phyloP scores from a whole-genome alignment of 2,113 vertebrate genomes.

The Coptodon bakossiorum region DNA sequence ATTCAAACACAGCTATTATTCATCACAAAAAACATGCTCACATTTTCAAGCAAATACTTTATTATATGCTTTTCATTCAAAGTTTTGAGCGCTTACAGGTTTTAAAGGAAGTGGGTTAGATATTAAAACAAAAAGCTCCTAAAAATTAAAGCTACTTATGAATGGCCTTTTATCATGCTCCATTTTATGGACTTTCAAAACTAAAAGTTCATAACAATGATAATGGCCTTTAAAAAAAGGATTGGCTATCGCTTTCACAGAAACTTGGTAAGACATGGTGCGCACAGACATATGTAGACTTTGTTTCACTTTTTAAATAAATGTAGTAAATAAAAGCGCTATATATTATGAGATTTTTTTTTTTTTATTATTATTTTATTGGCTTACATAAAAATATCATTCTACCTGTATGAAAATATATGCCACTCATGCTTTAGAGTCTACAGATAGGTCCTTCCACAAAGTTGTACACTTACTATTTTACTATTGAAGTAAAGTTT shows the following conservation, averaged over 20 bases:
- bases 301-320: neutral
- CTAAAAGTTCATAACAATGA: neutral
- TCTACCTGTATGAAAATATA: conserved; percentile 32
- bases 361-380: neutral
- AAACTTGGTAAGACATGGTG: neutral
- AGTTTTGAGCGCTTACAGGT: neutral
- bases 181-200: neutral
- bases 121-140: neutral
- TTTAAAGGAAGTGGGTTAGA: neutral
- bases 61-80: neutral
- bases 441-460: neutral
- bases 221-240: neutral
- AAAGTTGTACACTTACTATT: neutral
- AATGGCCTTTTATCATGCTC: neutral
- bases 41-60: neutral
- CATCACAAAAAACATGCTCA: neutral
- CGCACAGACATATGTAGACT: neutral
- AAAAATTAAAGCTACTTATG: neutral
- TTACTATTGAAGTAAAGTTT: neutral
- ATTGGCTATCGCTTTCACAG: neutral
- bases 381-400: neutral
- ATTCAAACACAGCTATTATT: neutral
- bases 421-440: neutral
- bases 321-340: neutral
- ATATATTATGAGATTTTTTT: neutral